phyloP scores from a whole-genome alignment of 2,113 vertebrate species.

The Actenoides lindsayi region DNA sequence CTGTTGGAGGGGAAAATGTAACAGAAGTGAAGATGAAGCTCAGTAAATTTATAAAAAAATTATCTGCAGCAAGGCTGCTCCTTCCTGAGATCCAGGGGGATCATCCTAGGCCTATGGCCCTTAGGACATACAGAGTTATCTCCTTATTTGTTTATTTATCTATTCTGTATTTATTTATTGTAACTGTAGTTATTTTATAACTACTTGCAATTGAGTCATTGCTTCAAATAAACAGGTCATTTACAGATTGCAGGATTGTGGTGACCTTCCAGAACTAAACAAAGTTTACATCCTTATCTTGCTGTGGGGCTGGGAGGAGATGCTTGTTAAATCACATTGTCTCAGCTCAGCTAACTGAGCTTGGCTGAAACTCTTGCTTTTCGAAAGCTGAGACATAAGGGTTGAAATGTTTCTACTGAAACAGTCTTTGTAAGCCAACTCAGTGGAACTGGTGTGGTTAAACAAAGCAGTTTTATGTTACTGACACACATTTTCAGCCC shows the following conservation, averaged over 20 bases:
- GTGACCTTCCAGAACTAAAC: slow-evolving; percentile 8
- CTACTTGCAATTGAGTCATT: not conserved
- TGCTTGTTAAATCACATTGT: not conserved
- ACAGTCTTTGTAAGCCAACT: not conserved
- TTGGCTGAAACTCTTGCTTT: not conserved
- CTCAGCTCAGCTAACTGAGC: not conserved
- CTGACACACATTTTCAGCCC: not conserved
- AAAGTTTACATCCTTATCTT: not conserved
- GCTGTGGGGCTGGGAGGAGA: not conserved
- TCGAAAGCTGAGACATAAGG: not conserved
- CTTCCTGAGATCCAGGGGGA: not conserved
- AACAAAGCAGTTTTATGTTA: slow-evolving; percentile 14
- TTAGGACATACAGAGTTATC: not conserved
- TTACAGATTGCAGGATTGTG: not conserved
- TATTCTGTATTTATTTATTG: not conserved
- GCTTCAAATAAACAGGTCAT: not conserved
- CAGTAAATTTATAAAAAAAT: not conserved
- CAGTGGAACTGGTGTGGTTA: not conserved
- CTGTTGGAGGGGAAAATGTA: not conserved
- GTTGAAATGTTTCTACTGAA: slow-evolving; percentile 10
- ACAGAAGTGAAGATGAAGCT: not conserved
- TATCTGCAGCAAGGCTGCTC: not conserved
- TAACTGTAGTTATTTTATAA: not conserved
- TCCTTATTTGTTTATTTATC: no score
- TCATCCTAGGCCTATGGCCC: not conserved